Evolutionary conservation across 2,797 vertebrate species (phyloP).

Genomic region (Gadopsis marmoratus): DNA sequence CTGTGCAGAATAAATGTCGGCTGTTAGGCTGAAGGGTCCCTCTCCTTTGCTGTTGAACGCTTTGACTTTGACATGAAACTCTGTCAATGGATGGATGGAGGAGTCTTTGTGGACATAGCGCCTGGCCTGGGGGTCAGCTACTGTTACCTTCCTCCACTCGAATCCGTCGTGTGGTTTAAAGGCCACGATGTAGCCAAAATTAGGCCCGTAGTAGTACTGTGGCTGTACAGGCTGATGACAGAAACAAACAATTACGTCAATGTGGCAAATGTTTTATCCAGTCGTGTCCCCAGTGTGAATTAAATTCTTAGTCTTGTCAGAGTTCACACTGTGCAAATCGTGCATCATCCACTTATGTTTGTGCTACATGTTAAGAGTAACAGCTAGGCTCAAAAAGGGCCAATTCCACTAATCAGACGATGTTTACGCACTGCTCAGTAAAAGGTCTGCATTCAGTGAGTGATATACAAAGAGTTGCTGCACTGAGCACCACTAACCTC

Average conservation of each 20-base stretch:
- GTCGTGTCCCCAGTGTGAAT: neutral
- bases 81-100: conserved; percentile 86
- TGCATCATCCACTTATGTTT: neutral
- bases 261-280: neutral
- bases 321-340: neutral
- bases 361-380: neutral
- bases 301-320: neutral
- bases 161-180: conserved; percentile 88
- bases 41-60: conserved; percentile 94
- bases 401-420: neutral
- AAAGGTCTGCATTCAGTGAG: neutral
- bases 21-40: conserved; percentile 92
- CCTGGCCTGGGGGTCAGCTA: conserved; percentile 89
- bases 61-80: conserved; percentile 95
- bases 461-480: neutral
- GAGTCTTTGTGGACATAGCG: conserved; percentile 94
- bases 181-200: conserved; percentile 95
- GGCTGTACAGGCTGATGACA: conserved; percentile 91
- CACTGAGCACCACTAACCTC: conserved; percentile 36
- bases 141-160: conserved; percentile 92
- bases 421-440: neutral
- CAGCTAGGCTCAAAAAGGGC: neutral
- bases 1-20: conserved; percentile 90
- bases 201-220: conserved; percentile 93
- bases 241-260: conserved; percentile 11